phyloP scores from a whole-genome alignment of 2,888 invertebrate genomes.

The Tigriopus californicus region DNA sequence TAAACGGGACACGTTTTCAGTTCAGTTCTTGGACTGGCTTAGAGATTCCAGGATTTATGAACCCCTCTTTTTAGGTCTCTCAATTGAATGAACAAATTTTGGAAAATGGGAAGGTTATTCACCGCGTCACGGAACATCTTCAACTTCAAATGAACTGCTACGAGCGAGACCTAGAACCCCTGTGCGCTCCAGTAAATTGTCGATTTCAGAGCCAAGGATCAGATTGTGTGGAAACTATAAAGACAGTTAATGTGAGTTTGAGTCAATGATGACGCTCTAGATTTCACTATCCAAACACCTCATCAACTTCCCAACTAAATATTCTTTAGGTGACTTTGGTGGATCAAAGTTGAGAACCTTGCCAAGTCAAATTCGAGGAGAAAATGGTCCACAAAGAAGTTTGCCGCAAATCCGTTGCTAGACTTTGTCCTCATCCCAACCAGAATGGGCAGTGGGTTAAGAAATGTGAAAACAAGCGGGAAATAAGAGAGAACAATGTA shows the following conservation, averaged over 20 bases:
- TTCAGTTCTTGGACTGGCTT: no score
- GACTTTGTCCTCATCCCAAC: no score
- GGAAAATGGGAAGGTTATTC: neutral
- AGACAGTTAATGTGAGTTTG: neutral
- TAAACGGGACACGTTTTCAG: no score
- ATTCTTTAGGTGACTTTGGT: no score
- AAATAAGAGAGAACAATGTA: neutral
- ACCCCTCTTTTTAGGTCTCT: no score
- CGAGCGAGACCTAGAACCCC: neutral
- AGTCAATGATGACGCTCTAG: neutral
- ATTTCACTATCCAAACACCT: neutral
- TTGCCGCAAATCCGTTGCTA: no score
- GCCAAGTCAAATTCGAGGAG: neutral
- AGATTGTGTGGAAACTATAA: neutral
- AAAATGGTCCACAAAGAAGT: no score
- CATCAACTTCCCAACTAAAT: neutral
- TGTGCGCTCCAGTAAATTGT: slow-evolving; percentile 6
- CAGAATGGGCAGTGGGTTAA: no score
- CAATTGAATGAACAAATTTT: neutral
- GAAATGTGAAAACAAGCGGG: no score
- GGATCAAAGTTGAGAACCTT: neutral
- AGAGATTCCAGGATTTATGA: no score
- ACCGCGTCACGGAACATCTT: neutral
- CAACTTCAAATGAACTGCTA: neutral
- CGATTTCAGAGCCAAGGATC: neutral